Percentiles rank a stretch among this genome's conserved stretches.
phyloP scores from a whole-genome alignment of 2,113 vertebrate genomes.

The Chiloscyllium plagiosum region DNA sequence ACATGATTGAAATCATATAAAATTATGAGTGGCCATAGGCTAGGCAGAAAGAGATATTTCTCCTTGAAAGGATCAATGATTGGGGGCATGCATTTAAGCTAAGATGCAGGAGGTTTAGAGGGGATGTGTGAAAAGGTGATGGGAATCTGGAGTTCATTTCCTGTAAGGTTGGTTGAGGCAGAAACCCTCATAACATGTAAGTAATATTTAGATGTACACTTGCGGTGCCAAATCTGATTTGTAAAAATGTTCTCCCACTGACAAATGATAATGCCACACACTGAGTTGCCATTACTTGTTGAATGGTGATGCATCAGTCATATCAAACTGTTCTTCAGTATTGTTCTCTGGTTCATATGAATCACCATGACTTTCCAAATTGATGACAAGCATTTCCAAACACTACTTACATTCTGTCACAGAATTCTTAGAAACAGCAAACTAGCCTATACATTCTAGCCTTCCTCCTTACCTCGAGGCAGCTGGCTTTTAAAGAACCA shows the following conservation, averaged over 20 bases:
- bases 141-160: no score
- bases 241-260: neutral
- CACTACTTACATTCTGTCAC: neutral
- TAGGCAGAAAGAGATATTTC: no score
- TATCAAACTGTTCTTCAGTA: neutral
- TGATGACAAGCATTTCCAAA: neutral
- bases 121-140: no score
- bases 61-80: no score
- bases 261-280: neutral
- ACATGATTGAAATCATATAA: no score
- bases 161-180: no score
- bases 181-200: no score
- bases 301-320: neutral
- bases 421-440: neutral
- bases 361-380: neutral
- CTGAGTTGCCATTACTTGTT: neutral
- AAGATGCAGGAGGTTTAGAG: no score
- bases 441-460: neutral
- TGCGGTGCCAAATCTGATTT: neutral
- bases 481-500: neutral
- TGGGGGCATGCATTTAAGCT: no score
- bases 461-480: neutral
- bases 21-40: no score
- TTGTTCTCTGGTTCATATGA: neutral
- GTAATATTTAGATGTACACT: no score